phyloP scores from a whole-genome alignment of 2,113 vertebrate species.

The Gopherus evgoodei region DNA sequence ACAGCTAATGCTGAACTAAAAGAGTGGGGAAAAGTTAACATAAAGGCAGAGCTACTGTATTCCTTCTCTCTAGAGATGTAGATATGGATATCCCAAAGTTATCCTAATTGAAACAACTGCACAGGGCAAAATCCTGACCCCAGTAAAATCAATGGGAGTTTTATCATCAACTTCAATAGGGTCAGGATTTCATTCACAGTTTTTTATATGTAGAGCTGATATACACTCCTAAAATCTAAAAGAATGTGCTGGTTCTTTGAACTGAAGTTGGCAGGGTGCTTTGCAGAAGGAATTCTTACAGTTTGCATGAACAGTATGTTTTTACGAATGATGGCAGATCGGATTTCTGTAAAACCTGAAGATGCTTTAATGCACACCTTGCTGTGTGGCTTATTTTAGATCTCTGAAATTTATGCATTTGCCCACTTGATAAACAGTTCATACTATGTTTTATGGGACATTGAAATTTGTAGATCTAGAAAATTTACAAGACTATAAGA shows the following conservation, averaged over 20 bases:
- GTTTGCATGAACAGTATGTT: neutral
- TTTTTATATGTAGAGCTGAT: neutral
- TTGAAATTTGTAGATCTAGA: neutral
- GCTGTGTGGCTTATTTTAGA: neutral
- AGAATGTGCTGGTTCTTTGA: neutral
- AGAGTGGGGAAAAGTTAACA: neutral
- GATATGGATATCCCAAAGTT: neutral
- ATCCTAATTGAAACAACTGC: neutral
- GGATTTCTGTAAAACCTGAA: neutral
- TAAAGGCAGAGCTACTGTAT: neutral
- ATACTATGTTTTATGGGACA: neutral
- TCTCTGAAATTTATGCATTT: neutral
- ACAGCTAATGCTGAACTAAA: neutral
- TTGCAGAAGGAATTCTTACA: neutral
- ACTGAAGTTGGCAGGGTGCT: neutral
- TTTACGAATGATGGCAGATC: neutral
- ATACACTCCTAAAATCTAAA: neutral
- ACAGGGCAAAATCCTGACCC: neutral
- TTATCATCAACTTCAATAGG: neutral
- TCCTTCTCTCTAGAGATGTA: neutral
- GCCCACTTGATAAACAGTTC: neutral
- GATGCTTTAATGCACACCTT: fast-evolving
- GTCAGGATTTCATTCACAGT: neutral
- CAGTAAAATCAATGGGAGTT: neutral
- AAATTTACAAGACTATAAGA: neutral